Evolutionary conservation across 2,888 invertebrate genomes (phyloP), one percentile per base, ranked within the genome.

Genomic region (Odontomyia ornata): DNA sequence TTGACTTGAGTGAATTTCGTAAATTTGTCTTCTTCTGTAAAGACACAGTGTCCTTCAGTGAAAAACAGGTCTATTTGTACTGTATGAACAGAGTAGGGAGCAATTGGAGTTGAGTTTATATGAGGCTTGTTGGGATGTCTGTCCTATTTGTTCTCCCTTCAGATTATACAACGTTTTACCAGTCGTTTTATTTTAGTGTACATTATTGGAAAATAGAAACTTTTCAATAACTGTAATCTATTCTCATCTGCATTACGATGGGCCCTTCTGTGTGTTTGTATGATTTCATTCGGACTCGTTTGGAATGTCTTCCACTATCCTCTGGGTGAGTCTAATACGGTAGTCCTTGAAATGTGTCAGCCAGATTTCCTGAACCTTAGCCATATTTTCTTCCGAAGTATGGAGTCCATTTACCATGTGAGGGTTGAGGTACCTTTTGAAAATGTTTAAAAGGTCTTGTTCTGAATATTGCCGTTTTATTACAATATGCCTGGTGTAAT

Each of bases 11-110:
- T 79, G 23, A 76, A 79, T 57, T 78, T 79, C 0, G 78, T 75
- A 23, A 80, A 78, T 72, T 78, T 79, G 21, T 79, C 78, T 15
- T 78, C 28, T 23, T 79, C 80, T 0, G 79, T 79, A 0, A 80
- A 30, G 0, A 77, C 78, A 1, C 72, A 18, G 18, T 77, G 30
- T 52, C 43, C 76, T 76, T 80, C 71, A 15, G 75, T 79, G 9
- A 47, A 64, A 15, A 47, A 64, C 13, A 77, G 73, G 30, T 77
- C 75, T 1, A 77, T 56, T 28, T 75, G 77, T n/a, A 77, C 9
- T 4, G 64, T 67, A 15, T 77, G 67, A 5, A 52, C 52, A 13
- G 77, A 67, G 36, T 77, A 69, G 13, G 18, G n/a, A 23, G 75
- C 64, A 75, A 75, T 64, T 18, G 46, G 75, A n/a, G 75, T 75